Evolutionary conservation across 53 echinoderm and acorn worm species (phyloP).

Genomic region (Astropecten irregularis): DNA sequence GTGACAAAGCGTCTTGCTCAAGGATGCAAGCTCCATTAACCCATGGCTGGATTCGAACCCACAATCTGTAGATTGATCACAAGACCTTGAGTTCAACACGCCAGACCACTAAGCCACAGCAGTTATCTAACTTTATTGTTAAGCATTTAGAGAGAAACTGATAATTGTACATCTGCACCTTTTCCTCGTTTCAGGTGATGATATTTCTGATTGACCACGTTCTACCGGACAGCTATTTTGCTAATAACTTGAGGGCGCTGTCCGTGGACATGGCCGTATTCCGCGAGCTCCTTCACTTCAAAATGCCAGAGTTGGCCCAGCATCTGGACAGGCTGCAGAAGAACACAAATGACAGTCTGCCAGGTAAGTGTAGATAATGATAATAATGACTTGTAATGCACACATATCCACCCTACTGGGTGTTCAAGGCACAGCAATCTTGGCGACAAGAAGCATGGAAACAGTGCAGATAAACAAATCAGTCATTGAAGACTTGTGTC

Average conservation of each 20-base stretch:
- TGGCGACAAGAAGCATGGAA: not conserved
- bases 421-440: not conserved
- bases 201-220: constrained; percentile 99
- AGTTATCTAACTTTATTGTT: too few relatives aligned
- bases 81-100: too few relatives aligned
- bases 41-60: too few relatives aligned
- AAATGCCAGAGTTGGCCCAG: constrained; percentile 91
- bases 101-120: not conserved
- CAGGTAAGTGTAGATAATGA: constrained; percentile 58
- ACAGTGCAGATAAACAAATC: too few relatives aligned
- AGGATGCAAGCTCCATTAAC: too few relatives aligned
- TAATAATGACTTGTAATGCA: too few relatives aligned
- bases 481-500: too few relatives aligned
- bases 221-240: constrained; percentile 97
- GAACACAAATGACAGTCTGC: constrained; percentile 81
- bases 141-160: too few relatives aligned
- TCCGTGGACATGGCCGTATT: constrained; percentile 99
- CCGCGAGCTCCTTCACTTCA: constrained; percentile 96
- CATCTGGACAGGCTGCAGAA: constrained; percentile 96
- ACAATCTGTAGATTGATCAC: too few relatives aligned
- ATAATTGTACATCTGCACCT: too few relatives aligned
- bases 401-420: too few relatives aligned
- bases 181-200: constrained; percentile 74
- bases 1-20: too few relatives aligned
- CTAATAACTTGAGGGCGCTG: constrained; percentile 94